These are phyloP conservation scores for Chloroclystis v-ata DNA, from an alignment of 2,888 invertebrate species.

Conservation along the genomic window DNA sequence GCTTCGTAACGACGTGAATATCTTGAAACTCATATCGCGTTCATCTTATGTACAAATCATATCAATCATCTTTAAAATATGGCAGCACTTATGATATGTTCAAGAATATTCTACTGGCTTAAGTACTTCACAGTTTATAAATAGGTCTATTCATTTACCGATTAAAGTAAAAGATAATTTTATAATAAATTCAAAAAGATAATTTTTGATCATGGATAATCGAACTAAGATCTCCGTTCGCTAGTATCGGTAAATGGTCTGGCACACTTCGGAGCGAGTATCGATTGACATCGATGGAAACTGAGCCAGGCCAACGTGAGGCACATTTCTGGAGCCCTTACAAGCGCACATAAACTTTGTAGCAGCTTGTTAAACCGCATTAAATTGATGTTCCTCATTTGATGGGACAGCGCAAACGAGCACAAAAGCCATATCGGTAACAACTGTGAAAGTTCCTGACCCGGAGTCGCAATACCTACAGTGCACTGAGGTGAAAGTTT, in stretches of 20 bases:
- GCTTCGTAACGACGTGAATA: too few relatives aligned
- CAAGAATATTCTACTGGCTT: too few relatives aligned
- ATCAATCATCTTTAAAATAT: too few relatives aligned
- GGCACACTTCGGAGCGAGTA: conserved; percentile 43
- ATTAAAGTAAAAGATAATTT: too few relatives aligned
- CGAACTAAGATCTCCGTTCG: conserved; percentile 20
- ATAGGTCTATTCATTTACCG: too few relatives aligned
- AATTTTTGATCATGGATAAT: too few relatives aligned
- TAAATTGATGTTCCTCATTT: conserved; percentile 44
- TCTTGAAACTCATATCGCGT: too few relatives aligned
- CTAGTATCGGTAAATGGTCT: conserved; percentile 28
- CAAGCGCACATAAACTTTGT: conserved; percentile 18
- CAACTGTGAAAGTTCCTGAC: conserved; percentile 56
- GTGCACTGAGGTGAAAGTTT: conserved; percentile 64
- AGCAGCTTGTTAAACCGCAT: conserved; percentile 22
- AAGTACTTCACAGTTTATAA: too few relatives aligned
- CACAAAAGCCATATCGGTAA: conserved; percentile 47
- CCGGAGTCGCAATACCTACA: conserved; percentile 56
- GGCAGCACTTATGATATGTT: neutral
- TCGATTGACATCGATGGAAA: conserved; percentile 51
- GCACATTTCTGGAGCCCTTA: conserved; percentile 29
- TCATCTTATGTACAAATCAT: too few relatives aligned
- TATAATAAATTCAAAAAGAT: too few relatives aligned
- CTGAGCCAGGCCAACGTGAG: conserved; percentile 37
- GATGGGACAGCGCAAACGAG: conserved; percentile 41